phyloP scores from a whole-genome alignment of 92 coral and sea anemone genomes.

The Zoanthus solanderi region DNA sequence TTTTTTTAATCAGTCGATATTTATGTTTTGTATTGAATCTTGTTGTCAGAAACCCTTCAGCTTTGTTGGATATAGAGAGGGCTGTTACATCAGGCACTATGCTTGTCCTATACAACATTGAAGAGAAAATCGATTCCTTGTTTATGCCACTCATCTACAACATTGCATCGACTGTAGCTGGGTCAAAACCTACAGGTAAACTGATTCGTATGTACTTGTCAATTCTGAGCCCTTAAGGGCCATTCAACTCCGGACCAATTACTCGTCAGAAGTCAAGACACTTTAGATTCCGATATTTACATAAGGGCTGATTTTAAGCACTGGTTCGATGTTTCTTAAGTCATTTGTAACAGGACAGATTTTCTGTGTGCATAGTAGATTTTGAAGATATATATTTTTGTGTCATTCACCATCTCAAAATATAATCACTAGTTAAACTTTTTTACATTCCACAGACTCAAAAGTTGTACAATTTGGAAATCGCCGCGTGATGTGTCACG shows the following conservation, averaged over 20 bases:
- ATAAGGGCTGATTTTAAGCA: too few relatives aligned
- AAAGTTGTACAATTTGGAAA: constrained; percentile 87
- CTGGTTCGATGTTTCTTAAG: too few relatives aligned
- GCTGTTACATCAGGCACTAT: constrained; percentile 91
- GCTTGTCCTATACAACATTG: constrained; percentile 88
- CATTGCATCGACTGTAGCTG: constrained; percentile 82
- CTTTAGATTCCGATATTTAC: too few relatives aligned
- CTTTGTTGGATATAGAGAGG: constrained; percentile 86
- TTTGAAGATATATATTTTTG: too few relatives aligned
- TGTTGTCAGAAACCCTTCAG: constrained; percentile 78
- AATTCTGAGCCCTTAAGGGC: too few relatives aligned
- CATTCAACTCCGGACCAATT: too few relatives aligned
- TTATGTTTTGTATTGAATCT: neutral
- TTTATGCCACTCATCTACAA: constrained; percentile 96
- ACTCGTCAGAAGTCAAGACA: too few relatives aligned
- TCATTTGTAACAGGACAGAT: too few relatives aligned
- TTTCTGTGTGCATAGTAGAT: too few relatives aligned
- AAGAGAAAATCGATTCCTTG: constrained; percentile 85
- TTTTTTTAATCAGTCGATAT: neutral
- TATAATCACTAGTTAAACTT: too few relatives aligned
- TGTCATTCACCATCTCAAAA: too few relatives aligned
- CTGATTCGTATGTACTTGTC: neutral
- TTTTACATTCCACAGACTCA: neutral
- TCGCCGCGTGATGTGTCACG: constrained; percentile 95
- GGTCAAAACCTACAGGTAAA: constrained; percentile 76